These are phyloP conservation scores for Battus philenor DNA, from an alignment of 1,140 invertebrate species.

Conservation along the genomic window DNA sequence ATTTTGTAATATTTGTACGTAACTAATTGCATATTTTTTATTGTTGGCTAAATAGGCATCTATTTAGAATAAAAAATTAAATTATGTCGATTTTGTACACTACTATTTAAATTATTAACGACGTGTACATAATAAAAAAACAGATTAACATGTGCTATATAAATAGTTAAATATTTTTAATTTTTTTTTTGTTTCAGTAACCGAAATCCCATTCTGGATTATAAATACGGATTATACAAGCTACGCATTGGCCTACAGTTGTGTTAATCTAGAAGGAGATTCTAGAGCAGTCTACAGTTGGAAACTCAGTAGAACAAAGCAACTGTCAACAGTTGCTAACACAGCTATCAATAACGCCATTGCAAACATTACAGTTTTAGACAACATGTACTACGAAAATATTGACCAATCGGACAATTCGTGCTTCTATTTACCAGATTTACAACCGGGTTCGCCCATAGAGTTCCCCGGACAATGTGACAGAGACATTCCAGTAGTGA, in stretches of 20 bases:
- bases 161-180: too few species aligned
- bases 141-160: too few species aligned
- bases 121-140: too few species aligned
- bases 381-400: conserved; percentile 31
- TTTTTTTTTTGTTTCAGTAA: too few species aligned
- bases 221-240: conserved; percentile 38
- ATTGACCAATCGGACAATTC: conserved; percentile 34
- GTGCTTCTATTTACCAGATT: conserved; percentile 51
- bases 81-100: too few species aligned
- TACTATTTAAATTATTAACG: too few species aligned
- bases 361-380: conserved; percentile 26
- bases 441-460: conserved; percentile 33
- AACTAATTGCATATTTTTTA: too few species aligned
- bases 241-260: conserved; percentile 53
- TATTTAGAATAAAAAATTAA: too few species aligned
- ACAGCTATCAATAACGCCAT: conserved; percentile 31
- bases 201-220: conserved; percentile 42
- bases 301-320: conserved; percentile 37
- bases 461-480: conserved; percentile 51
- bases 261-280: conserved; percentile 32
- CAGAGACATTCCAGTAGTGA: conserved; percentile 32
- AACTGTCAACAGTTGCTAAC: conserved; percentile 24
- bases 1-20: too few species aligned
- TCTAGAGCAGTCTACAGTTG: conserved; percentile 48
- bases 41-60: too few species aligned